Evolutionary conservation across 2,113 vertebrate genomes (phyloP).

Genomic region (Melospiza georgiana): DNA sequence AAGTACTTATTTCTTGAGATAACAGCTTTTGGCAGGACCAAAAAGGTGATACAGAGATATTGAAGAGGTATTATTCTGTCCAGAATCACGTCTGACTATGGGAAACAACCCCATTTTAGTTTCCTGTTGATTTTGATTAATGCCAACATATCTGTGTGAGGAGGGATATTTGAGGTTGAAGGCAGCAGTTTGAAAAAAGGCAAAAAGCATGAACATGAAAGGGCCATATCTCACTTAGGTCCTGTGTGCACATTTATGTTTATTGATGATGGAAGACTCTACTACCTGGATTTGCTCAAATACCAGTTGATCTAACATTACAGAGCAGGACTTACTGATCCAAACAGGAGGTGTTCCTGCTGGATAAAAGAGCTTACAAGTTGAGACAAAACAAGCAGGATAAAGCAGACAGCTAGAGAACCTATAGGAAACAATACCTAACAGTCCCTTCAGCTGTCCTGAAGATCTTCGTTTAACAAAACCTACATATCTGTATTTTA

Average conservation of each 20-base stretch:
- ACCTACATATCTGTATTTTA: not conserved
- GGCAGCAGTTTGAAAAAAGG: not conserved
- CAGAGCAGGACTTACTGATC: not conserved
- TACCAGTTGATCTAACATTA: not conserved
- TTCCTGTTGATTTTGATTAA: not conserved
- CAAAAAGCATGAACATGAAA: not conserved
- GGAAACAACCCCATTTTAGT: not conserved
- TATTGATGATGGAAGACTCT: not conserved
- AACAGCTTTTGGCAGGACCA: not conserved
- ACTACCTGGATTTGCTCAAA: not conserved
- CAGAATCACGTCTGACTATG: accelerated
- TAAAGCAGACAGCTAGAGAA: not conserved
- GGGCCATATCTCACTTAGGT: accelerated
- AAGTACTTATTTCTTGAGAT: not conserved
- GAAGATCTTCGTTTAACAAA: not conserved
- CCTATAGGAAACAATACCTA: not conserved
- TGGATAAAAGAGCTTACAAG: not conserved
- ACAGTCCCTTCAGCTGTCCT: not conserved
- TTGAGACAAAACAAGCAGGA: not conserved
- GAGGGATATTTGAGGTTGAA: not conserved
- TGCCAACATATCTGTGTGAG: not conserved
- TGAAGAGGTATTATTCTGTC: not conserved
- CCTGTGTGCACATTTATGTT: not conserved
- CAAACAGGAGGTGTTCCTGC: not conserved
- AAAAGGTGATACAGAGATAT: not conserved